A percentile compares a stretch with the other conserved stretches of the same genome.
Evolutionary conservation across 2,797 vertebrate genomes (phyloP).

Genomic region (Brachyrhaphis roseni): DNA sequence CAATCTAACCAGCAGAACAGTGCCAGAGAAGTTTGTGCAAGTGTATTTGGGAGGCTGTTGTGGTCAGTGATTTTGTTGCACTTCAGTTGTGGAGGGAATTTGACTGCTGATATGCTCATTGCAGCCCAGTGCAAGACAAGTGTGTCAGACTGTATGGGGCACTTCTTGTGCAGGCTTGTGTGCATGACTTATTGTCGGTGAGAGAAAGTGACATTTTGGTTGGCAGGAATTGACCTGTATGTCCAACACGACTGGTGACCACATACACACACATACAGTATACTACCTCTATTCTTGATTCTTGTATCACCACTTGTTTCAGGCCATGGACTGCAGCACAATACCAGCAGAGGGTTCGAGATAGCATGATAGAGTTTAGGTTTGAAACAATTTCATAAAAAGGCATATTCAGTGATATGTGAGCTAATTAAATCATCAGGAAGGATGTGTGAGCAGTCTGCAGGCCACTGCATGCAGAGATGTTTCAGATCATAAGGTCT

Average conservation of each 20-base stretch:
- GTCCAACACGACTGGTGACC: conserved; percentile 45
- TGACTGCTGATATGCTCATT: conserved; percentile 69
- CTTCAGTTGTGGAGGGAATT: conserved; percentile 64
- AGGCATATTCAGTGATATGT: background rate
- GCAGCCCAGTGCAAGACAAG: conserved; percentile 62
- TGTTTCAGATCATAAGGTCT: background rate
- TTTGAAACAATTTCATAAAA: background rate
- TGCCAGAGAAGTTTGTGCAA: conserved; percentile 19
- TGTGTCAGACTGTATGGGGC: conserved; percentile 21
- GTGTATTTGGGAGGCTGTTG: conserved; percentile 46
- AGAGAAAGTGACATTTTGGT: conserved; percentile 66
- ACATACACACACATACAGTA: conserved; percentile 2
- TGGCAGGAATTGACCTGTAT: conserved; percentile 66
- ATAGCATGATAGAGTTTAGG: background rate
- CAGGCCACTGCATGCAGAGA: background rate
- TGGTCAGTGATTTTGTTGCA: conserved; percentile 71
- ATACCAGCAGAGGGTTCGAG: background rate
- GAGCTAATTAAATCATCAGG: background rate
- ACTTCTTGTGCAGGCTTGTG: conserved; percentile 21
- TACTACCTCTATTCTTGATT: conserved; percentile 11
- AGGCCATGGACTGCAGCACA: conserved; percentile 24
- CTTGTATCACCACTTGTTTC: conserved; percentile 24
- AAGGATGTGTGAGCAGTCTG: background rate
- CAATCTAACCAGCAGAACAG: conserved; percentile 52
- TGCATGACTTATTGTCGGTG: conserved; percentile 50